Evolutionary conservation across 2,797 vertebrate species (phyloP).

Genomic region (Babyrousa celebensis): DNA sequence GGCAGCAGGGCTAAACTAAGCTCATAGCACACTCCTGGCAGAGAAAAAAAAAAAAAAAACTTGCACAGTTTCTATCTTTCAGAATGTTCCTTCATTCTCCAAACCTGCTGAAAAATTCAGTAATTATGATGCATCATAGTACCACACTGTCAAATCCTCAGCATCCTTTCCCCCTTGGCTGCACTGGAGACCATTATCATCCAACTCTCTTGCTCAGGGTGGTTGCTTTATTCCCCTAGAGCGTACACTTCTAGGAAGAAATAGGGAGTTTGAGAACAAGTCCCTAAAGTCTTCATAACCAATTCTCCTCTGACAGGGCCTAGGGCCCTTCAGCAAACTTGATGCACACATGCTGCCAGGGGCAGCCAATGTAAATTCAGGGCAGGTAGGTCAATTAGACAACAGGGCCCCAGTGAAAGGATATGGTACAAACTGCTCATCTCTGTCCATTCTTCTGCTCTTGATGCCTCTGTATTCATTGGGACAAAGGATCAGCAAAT

Average conservation of each 20-base stretch:
- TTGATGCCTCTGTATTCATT: neutral
- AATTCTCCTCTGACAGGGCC: neutral
- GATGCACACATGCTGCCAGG: neutral
- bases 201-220: neutral
- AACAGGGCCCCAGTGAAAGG: neutral
- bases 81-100: neutral
- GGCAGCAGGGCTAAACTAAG: neutral
- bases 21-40: neutral
- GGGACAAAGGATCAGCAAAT: neutral
- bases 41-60: neutral
- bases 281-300: neutral
- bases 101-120: neutral
- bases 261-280: neutral
- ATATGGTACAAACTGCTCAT: neutral
- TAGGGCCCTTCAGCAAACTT: neutral
- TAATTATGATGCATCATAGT: neutral
- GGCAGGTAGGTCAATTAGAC: neutral
- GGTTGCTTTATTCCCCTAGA: conserved; percentile 53
- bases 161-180: neutral
- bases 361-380: neutral
- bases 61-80: neutral
- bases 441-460: neutral
- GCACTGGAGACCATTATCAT: neutral
- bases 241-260: neutral
- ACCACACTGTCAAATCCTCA: neutral